Evolutionary conservation across 2,797 vertebrate species (phyloP).

Genomic region (Cottoperca gobio): DNA sequence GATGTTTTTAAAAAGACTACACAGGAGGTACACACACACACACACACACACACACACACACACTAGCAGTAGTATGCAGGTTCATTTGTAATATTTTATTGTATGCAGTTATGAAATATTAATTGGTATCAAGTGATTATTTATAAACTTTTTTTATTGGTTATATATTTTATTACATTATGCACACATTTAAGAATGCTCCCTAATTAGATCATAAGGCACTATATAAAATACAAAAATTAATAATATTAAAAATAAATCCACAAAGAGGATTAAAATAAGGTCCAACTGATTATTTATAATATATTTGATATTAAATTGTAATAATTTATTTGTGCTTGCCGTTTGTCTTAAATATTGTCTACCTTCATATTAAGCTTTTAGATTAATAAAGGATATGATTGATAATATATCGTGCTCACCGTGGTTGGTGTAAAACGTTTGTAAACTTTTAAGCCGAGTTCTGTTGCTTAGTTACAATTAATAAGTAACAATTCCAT

Average conservation of each 20-base stretch:
- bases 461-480: background rate
- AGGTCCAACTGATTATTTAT: background rate
- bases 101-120: background rate
- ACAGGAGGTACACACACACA: slow-evolving; percentile 84
- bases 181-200: too few relatives aligned
- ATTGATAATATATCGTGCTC: background rate
- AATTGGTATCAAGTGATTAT: background rate
- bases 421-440: background rate
- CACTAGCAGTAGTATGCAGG: background rate
- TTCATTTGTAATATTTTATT: background rate
- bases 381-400: background rate
- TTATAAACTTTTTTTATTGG: too few relatives aligned
- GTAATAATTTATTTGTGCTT: background rate
- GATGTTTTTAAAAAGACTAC: slow-evolving; percentile 94
- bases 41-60: slow-evolving; percentile 1
- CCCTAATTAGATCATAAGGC: too few relatives aligned
- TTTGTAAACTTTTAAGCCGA: background rate
- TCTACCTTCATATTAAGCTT: background rate
- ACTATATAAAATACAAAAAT: too few relatives aligned
- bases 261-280: too few relatives aligned
- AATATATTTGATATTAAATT: background rate
- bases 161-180: too few relatives aligned
- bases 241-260: too few relatives aligned
- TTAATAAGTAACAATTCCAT: background rate
- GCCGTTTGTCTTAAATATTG: background rate